Evolutionary conservation across 2,888 invertebrate genomes (phyloP).

Genomic region (Antheraea yamamai): DNA sequence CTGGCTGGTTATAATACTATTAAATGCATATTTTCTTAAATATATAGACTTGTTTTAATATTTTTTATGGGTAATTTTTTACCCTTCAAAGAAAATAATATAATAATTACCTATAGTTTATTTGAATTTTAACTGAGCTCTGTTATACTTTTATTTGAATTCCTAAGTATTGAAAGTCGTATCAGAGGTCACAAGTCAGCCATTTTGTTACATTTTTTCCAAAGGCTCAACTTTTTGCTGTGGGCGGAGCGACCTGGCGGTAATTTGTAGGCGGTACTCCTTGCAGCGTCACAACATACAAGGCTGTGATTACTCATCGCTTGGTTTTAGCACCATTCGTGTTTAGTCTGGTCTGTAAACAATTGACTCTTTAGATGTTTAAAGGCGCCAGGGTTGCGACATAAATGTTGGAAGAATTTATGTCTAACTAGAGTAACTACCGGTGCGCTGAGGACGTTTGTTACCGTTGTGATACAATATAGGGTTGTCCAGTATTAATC

Average conservation of each 20-base stretch:
- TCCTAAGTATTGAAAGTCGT: conserved; percentile 1
- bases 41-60: not conserved
- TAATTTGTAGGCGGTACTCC: conserved; percentile 71
- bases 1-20: not conserved
- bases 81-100: not conserved
- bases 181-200: conserved; percentile 33
- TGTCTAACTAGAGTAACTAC: not conserved
- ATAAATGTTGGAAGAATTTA: conserved; percentile 6
- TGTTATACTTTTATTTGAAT: not conserved
- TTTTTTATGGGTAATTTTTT: not conserved
- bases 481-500: not conserved
- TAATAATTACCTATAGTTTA: not conserved
- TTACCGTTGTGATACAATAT: not conserved
- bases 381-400: conserved; percentile 13
- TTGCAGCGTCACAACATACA: conserved; percentile 51
- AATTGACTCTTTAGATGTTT: conserved; percentile 25
- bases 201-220: conserved; percentile 50
- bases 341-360: conserved; percentile 31
- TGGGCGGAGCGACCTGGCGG: conserved; percentile 72
- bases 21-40: not conserved
- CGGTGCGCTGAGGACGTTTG: not conserved
- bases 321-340: conserved; percentile 36
- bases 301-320: conserved; percentile 67
- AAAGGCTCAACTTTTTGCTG: conserved; percentile 54
- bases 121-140: not conserved